Base-by-base conservation (phyloP, 2,797 vertebrate genomes). In the Tapera naevia region DNA sequence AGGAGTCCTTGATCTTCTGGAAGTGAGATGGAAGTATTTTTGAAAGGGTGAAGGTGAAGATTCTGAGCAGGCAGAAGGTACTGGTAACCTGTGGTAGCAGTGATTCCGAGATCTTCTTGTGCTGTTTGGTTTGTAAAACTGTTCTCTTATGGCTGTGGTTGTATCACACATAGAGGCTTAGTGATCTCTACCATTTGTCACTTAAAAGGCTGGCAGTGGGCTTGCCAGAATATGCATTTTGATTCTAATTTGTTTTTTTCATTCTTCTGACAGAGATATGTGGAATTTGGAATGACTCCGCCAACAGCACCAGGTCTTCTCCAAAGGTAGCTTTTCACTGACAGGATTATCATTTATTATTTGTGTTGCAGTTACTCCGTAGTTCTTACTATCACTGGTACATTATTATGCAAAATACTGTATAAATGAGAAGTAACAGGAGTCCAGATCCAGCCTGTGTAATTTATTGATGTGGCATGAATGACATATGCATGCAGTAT, bases 241-340 rank as follows among this genome's bases (percentile, higher is more conserved):
- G 7, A 72, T 86, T 89, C 86, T 86, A 75, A 97, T 95, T 95
- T 88, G 72, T 6, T 51, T 39, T 89, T 80, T 89, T 82, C 2
- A 4, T 80, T 94, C 53, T 90, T 91, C 90, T 96, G 89, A 51
- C 97, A 99, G 99, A 98, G 99, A 83, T 99, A 99, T 5, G 97
- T 98, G 73, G 99, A 99, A 96, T 98, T 99, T 80, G 99, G 99
- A 83, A 98, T 99, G 98, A 98, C 99, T 48, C 98, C 98, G 1
- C 98, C 98, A 8, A 97, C 99, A 54, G 98, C 98, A 54, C 98
- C 98, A 61, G 98, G 98, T 54, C 98, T 99, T 19, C 90, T 99
- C 81, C 98, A 99, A 45, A 99, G 99, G 99, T 99, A 96, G 95
- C 56, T 45, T 92, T 96, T 83, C 76, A 33, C 82, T 93, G 56